Evolutionary conservation across 2,113 vertebrate genomes (phyloP), one percentile per base, ranked within the genome.

Genomic region (human): DNA sequence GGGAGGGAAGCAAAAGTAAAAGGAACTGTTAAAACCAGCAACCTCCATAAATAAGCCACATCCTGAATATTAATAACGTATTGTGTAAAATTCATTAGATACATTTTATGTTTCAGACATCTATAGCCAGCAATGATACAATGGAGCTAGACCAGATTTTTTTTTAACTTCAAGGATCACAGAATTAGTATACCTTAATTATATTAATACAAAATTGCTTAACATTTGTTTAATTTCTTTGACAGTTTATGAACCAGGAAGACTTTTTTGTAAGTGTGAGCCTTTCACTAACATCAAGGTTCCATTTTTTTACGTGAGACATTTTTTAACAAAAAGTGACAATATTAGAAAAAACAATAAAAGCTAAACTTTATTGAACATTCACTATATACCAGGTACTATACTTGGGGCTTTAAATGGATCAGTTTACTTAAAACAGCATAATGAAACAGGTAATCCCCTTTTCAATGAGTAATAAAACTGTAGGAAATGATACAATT

Each of bases 391-490:
- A 16, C 22, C 32, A 82, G 8, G 10, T 75, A 76, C 38, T 93
- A 48, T 43, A 78, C 55, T 50, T 73, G 38, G 30, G 4, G 12
- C 1, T 83, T 76, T 92, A 35, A 1, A 78, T 18, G 8, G 5
- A 75, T 80, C 32, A 16, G 1, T 72, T 89, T 35, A 89, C 25
- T 90, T 93, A 40, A 87, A 93, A 92, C 1, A 78, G 20, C 23
- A 4, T 22, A 82, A 86, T 73, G 32, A 83, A 76, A 64, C 9
- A 73, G 17, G 30, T 43, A 89, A 79, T 50, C 18, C 35, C 11
- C n/a, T 61, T 90, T 94, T 83, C 27, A 82, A n/a, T n/a, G 4
- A 97, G 30, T 38, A 97, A 92, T 84, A 45, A 18, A 43, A 50
- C 43, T 45, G 11, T 30, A 85, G 43, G 23, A 92, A 90, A 84